These are phyloP conservation scores for Triops cancriformis DNA, from an alignment of 1,140 invertebrate species.

Conservation along the genomic window DNA sequence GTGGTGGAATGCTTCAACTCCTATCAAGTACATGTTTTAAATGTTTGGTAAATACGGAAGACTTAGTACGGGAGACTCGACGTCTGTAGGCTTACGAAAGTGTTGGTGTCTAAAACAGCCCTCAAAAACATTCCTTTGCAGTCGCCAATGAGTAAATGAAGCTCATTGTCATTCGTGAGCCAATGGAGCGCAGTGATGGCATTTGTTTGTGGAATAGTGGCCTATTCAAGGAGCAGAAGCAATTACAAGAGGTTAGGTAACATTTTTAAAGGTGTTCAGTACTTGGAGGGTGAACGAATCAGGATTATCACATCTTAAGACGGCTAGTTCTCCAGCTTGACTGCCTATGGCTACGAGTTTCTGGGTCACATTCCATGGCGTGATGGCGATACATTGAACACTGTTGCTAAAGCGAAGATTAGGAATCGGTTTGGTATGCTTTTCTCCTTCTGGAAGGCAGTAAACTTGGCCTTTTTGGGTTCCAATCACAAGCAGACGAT, in stretches of 20 bases:
- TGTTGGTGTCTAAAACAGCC: neutral
- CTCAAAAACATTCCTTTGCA: neutral
- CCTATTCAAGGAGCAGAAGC: neutral
- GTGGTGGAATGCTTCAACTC: neutral
- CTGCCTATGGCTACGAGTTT: neutral
- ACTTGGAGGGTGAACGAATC: neutral
- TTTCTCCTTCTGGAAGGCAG: neutral
- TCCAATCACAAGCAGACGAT: neutral
- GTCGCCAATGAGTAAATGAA: neutral
- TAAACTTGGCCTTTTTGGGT: neutral
- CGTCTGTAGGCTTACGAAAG: neutral
- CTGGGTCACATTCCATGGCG: neutral
- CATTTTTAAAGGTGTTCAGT: neutral
- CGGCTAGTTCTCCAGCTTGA: neutral
- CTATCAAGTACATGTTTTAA: neutral
- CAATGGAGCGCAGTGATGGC: neutral
- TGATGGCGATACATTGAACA: neutral
- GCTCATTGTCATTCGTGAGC: neutral
- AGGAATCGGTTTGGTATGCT: neutral
- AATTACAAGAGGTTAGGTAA: neutral
- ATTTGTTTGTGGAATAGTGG: neutral
- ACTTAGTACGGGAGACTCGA: too few species aligned
- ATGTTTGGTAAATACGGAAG: too few species aligned
- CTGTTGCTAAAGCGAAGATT: neutral
- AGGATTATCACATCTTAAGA: neutral